Conservation (phyloP, 2,888 invertebrate species). For the Ceraclea dissimilis region DNA sequence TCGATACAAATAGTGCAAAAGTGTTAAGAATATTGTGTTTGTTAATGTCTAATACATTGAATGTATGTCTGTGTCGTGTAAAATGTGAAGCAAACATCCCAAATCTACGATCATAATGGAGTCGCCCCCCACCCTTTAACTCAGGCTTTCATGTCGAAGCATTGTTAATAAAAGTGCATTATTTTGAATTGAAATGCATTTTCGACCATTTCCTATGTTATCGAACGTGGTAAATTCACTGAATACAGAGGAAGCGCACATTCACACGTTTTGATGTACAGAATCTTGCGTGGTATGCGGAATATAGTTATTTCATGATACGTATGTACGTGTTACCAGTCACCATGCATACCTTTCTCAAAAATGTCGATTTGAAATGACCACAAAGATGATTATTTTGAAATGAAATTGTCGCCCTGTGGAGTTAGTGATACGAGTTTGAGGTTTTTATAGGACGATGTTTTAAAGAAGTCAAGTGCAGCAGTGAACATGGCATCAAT, state of each 20-base stretch:
- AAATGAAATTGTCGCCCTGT: background rate
- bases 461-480: background rate
- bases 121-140: conserved; percentile 12
- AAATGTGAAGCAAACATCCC: background rate
- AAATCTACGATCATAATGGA: conserved; percentile 7
- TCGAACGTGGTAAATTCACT: background rate
- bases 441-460: background rate
- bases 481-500: conserved; percentile 8
- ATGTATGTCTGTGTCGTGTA: background rate
- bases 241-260: too few species aligned
- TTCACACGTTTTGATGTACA: too few species aligned
- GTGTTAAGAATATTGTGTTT: background rate
- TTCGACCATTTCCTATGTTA: background rate
- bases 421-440: background rate
- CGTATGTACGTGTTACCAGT: conserved; percentile 13
- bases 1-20: too few species aligned
- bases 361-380: conserved; percentile 10
- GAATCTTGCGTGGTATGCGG: too few species aligned
- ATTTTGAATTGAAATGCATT: background rate
- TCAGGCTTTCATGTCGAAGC: conserved; percentile 10
- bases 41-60: background rate
- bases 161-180: conserved; percentile 18
- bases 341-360: conserved; percentile 7
- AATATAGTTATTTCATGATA: background rate
- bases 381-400: background rate